Evolutionary conservation across 2,113 vertebrate genomes (phyloP).

Genomic region (Siniperca chuatsi): DNA sequence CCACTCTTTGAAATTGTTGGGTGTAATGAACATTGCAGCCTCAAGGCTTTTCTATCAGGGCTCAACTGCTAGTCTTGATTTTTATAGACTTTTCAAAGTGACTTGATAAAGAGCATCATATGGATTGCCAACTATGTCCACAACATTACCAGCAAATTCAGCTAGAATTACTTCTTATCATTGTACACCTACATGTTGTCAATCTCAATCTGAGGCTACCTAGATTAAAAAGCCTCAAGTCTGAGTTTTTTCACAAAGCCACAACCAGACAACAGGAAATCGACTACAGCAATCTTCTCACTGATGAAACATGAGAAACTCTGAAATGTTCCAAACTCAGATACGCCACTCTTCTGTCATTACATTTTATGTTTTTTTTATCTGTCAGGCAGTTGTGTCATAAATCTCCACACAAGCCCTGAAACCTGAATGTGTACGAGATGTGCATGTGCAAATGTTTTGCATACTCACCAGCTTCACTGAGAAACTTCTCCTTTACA

Average conservation of each 20-base stretch:
- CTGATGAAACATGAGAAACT: constrained; percentile 1
- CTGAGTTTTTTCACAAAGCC: not conserved
- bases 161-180: no score
- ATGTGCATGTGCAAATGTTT: not conserved
- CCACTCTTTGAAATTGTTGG: no score
- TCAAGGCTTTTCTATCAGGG: not conserved
- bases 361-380: not conserved
- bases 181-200: not conserved
- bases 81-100: not conserved
- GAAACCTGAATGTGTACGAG: no score
- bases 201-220: not conserved
- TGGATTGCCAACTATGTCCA: not conserved
- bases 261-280: constrained; percentile 60
- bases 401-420: no score
- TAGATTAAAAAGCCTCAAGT: not conserved
- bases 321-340: not conserved
- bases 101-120: not conserved
- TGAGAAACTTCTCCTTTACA: constrained; percentile 95
- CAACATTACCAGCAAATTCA: no score
- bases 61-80: not conserved
- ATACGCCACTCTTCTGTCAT: not conserved
- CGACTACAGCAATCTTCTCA: not conserved
- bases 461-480: constrained; percentile 89
- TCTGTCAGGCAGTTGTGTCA: no score
- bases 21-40: not conserved